These are phyloP conservation scores for Chelon auratus DNA, from an alignment of 2,797 vertebrate genomes.

Conservation along the genomic window DNA sequence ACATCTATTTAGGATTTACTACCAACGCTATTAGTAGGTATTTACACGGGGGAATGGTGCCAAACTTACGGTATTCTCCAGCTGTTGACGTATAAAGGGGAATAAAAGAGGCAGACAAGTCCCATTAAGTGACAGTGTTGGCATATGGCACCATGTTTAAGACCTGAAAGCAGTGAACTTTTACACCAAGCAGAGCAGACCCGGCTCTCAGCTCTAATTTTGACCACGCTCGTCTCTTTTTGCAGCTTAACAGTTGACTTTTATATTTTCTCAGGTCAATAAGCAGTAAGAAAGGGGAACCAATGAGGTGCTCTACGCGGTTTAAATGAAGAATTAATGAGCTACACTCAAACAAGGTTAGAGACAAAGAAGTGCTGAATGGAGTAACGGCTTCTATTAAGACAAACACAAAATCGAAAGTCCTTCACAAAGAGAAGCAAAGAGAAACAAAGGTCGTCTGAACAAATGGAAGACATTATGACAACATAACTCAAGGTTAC, in stretches of 20 bases:
- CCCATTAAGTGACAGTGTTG: slow-evolving; percentile 22
- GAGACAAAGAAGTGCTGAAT: slow-evolving; percentile 52
- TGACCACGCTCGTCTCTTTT: slow-evolving; percentile 8
- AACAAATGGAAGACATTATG: neutral
- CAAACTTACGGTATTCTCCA: slow-evolving; percentile 76
- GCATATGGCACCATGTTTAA: neutral
- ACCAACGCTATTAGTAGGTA: slow-evolving; percentile 17
- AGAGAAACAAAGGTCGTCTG: neutral
- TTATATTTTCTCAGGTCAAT: slow-evolving; percentile 46
- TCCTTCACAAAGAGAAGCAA: slow-evolving; percentile 15
- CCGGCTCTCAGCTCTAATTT: slow-evolving; percentile 7
- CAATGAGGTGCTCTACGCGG: slow-evolving; percentile 31
- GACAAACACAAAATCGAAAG: slow-evolving; percentile 39
- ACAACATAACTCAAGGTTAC: neutral
- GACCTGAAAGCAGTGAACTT: slow-evolving; percentile 8
- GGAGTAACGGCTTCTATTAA: slow-evolving; percentile 41
- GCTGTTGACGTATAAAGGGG: slow-evolving; percentile 48
- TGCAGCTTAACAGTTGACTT: slow-evolving; percentile 41
- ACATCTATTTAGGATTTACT: slow-evolving; percentile 33
- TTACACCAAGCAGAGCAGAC: slow-evolving; percentile 1
- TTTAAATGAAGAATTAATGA: slow-evolving; percentile 57
- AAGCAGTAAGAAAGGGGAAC: slow-evolving; percentile 42
- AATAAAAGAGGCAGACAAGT: slow-evolving; percentile 46
- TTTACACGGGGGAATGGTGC: slow-evolving; percentile 16
- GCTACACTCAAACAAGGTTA: slow-evolving; percentile 52